Base-by-base conservation (phyloP, 2,797 vertebrate species). In the Spea hammondii region DNA sequence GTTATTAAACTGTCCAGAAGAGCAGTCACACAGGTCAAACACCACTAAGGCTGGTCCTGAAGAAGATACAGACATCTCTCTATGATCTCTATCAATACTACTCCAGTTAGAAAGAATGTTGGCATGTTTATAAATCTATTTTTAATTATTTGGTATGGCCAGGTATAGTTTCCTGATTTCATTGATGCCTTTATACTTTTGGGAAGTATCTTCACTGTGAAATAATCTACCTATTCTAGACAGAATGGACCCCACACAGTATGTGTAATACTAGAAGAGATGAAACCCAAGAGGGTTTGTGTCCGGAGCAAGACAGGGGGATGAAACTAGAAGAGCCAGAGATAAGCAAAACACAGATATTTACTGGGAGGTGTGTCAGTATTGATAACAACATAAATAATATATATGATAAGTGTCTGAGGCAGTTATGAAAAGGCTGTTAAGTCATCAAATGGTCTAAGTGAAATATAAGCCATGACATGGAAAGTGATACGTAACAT, bases 351-450 rank as follows among this genome's bases (percentile, higher is more conserved):
- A 76, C 49, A 47, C 60, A 62, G 59, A 62, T 62, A 62, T 62
- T 59, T 64, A 59, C 54, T 53, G 44, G 50, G 47, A 81, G 47
- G 71, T 72, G 64, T 49, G 49, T 72, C 14, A n/a, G 50, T 51
- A 46, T 48, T 72, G 65, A 57, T 59, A 72, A 59, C 32, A 57
- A 72, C 4, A 10, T 81, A 77, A 77, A 81, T 72, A 81, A 81
- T 62, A 77, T 72, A 70, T 80, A 80, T 67, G 79, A 76, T 77
- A 81, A 81, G 62, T 77, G 64, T 77, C 77, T 70, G 72, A 81
- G 77, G 75, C 54, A 77, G 71, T 78, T 77, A 80, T 70, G 66
- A 80, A 76, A 70, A 76, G 80, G 48, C 70, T 74, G 64, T 81
- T 73, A 82, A 77, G 57, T 74, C 71, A 82, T 82, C 70, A 70